Base-by-base conservation (phyloP, 1,140 invertebrate genomes). In the Bombus confusus region DNA sequence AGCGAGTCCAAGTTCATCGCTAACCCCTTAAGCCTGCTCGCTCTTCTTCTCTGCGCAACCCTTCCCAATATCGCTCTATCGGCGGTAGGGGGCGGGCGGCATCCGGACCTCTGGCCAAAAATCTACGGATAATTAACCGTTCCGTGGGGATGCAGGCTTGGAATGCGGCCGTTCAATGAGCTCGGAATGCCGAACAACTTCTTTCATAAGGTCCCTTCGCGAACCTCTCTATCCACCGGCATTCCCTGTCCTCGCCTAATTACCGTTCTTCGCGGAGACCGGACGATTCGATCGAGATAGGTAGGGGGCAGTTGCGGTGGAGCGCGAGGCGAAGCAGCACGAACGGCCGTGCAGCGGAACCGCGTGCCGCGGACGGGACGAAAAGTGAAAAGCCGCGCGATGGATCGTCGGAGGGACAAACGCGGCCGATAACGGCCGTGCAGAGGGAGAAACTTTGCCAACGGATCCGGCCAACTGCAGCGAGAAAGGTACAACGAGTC, bases 1-100 rank as follows among this genome's bases (percentile, higher is more conserved):
- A 95, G 92, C 87, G 88, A 92, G 88, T 93, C 92, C 89, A 94
- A 95, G 90, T 95, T 94, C 94, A 95, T 95, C 89, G 89, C 92
- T 91, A 94, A 95, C 93, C 94, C 94, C 85, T 95, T 94, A 88
- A 87, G 87, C 91, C 76, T 2, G 77, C 79, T 57, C 71, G 64
- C 77, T 73, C 72, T 82, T 59, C 68, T 75, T 66, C 75, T 13
- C 25, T 22, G 0, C 18, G 52, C 83, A 72, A 28, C 72, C 72
- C 62, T 34, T 34, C 47, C 18, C 47, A 41, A 39, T 66, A 62
- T n/a, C 71, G 62, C 69, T 76, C 86, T 74, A 75, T 62, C 82
- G 85, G 73, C 72, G 90, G 86, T n/a, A 9, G 25, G 25, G 57
- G 25, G 59, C 1, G 25, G 85, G 77, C 79, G 89, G 86, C 81